Evolutionary conservation across 2,888 invertebrate genomes (phyloP), one percentile per base, ranked within the genome.

Genomic region (Nemoura dubitans): DNA sequence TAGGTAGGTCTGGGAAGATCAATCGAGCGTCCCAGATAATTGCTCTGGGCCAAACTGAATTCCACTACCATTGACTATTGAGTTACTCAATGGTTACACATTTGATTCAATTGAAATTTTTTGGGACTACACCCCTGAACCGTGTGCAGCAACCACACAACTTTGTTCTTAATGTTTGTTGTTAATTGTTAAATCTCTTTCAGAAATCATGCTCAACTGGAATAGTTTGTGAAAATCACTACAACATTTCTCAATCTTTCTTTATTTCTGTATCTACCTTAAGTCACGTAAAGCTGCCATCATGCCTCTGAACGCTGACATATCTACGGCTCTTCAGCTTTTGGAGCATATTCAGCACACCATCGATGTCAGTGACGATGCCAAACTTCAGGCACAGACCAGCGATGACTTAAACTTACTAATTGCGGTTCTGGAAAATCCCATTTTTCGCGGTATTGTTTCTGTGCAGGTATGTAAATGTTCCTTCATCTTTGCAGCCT

Each of bases 381-480:
- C 95, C 0, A 97, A 97, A 91, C 91, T 97, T 87, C 96, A 96
- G 92, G 93, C 93, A 87, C 94, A 94, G 89, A 94, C 96, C 87
- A 94, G 94, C 89, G 96, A 97, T 90, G 97, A 98, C 90, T 92
- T 98, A 86, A 96, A 96, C 90, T 95, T 97, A 88, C 93, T 98
- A 81, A 95, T 98, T 89, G 96, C 96, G 88, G 94, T 98, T 88
- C 90, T 92, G 88, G 97, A 98, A 90, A 98, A 98, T 92, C 98
- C 98, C 0, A 96, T 98, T 86, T 95, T 98, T 90, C 94, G 96
- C 88, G 97, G 97, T 90, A 96, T 98, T 89, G 96, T 97, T 26
- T 97, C 96, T 86, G 95, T 98, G 87, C 91, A 92, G 90, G 92
- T 91, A 88, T 86, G 89, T 85, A 43, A 3, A 36, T 36, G 59